phyloP scores from a whole-genome alignment of 2,113 vertebrate species.

The Rhinopomastus cyanomelas region DNA sequence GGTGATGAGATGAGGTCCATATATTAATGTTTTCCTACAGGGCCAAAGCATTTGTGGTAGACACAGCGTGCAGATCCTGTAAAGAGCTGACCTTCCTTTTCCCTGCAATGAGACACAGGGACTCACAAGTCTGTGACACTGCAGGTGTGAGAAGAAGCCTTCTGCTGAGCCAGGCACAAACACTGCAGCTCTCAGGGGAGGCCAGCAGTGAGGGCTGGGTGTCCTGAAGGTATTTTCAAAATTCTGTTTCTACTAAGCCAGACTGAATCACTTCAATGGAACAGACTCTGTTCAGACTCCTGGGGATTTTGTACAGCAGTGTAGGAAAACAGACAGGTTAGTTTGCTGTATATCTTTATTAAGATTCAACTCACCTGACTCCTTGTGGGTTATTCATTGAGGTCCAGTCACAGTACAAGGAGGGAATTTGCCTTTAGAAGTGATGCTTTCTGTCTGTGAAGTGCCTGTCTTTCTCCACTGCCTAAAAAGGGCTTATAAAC shows the following conservation, averaged over 20 bases:
- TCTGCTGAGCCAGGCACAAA: not conserved
- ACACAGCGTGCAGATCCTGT: not conserved
- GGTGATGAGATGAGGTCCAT: not conserved
- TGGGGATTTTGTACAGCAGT: not conserved
- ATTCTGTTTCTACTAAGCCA: not conserved
- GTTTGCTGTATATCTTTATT: not conserved
- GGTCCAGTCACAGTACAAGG: not conserved
- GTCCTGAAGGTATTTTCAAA: not conserved
- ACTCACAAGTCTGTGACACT: accelerated
- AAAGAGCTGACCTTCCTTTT: not conserved
- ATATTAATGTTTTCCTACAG: not conserved
- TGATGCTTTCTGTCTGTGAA: not conserved
- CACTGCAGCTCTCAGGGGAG: not conserved
- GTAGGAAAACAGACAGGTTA: not conserved
- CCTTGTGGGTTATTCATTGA: not conserved
- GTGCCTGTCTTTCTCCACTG: not conserved
- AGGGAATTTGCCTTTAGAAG: not conserved
- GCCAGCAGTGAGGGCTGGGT: not conserved
- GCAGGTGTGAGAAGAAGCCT: not conserved
- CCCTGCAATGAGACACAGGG: not conserved
- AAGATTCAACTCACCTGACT: not conserved
- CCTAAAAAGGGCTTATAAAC: not conserved
- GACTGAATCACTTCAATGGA: not conserved
- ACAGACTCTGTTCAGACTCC: not conserved
- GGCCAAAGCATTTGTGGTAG: not conserved